A percentile compares a stretch with the other conserved stretches of the same genome.
Evolutionary conservation across 2,113 vertebrate genomes (phyloP).

Genomic region (Erythrolamprus reginae): DNA sequence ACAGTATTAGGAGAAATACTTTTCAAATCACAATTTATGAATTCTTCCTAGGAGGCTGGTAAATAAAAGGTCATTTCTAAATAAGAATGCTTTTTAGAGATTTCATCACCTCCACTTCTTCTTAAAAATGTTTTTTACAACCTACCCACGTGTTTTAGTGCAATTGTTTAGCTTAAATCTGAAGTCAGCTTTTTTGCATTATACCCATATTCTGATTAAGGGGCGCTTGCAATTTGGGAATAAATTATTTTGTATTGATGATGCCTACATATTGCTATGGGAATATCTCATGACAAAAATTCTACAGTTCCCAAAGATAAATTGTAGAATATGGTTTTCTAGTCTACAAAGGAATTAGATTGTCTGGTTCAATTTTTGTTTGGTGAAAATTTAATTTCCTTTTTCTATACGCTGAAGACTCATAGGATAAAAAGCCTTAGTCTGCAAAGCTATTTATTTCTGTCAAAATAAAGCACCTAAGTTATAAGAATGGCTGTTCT

Average conservation of each 20-base stretch:
- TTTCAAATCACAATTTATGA: not conserved
- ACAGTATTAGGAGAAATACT: not conserved
- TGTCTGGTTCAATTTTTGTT: not conserved
- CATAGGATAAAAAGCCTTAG: not conserved
- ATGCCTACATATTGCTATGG: not conserved
- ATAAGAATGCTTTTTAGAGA: not conserved
- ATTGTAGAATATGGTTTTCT: not conserved
- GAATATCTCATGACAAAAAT: not conserved
- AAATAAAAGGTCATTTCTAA: not conserved
- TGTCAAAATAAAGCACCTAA: not conserved
- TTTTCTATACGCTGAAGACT: not conserved
- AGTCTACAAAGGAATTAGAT: conserved; percentile 16
- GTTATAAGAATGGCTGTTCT: not conserved
- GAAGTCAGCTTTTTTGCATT: not conserved
- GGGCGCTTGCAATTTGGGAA: not conserved
- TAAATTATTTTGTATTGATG: not conserved
- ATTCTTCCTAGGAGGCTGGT: not conserved
- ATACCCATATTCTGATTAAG: not conserved
- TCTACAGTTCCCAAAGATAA: not conserved
- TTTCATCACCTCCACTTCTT: not conserved
- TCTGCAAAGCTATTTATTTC: not conserved
- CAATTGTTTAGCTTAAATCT: not conserved
- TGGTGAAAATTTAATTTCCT: not conserved
- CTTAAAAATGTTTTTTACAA: not conserved
- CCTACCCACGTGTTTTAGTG: not conserved